phyloP scores from a whole-genome alignment of 2,797 vertebrate species.

The Sardinella longiceps region DNA sequence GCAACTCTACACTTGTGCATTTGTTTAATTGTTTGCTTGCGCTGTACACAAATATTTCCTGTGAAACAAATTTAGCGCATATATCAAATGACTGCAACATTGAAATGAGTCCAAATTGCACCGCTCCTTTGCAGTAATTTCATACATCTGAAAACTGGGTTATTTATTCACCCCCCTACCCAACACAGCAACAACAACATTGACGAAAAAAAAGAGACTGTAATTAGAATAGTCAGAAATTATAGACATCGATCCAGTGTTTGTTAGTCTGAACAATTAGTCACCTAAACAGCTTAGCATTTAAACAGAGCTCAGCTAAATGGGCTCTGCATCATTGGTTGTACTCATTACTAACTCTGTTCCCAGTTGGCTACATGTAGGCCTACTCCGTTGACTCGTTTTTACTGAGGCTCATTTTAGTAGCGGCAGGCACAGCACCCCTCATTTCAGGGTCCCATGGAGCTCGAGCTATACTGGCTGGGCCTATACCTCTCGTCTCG shows the following conservation, averaged over 20 bases:
- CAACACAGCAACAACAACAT: constrained; percentile 11
- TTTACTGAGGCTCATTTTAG: constrained; percentile 43
- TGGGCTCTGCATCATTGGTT: constrained; percentile 61
- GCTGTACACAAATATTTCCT: constrained; percentile 43
- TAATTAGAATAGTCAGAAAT: constrained; percentile 61
- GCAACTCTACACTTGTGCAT: constrained; percentile 19
- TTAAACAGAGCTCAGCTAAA: constrained; percentile 58
- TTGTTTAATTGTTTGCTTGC: constrained; percentile 50
- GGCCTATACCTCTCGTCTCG: constrained; percentile 34
- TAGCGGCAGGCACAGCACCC: constrained; percentile 14
- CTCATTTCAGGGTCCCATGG: constrained; percentile 26
- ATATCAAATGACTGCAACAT: constrained; percentile 46
- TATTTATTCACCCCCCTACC: constrained; percentile 47
- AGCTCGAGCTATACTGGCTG: constrained; percentile 16
- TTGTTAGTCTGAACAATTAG: constrained; percentile 56
- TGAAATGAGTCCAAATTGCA: constrained; percentile 53
- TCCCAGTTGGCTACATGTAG: constrained; percentile 45
- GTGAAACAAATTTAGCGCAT: constrained; percentile 44
- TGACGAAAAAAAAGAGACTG: constrained; percentile 22
- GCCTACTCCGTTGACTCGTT: constrained; percentile 37
- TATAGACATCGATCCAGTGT: constrained; percentile 60
- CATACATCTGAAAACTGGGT: constrained; percentile 51
- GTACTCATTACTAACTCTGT: constrained; percentile 54
- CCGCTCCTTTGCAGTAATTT: constrained; percentile 56
- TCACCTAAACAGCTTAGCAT: constrained; percentile 60